Conservation (phyloP, 2,113 vertebrate genomes). For the Entosphenus tridentatus region DNA sequence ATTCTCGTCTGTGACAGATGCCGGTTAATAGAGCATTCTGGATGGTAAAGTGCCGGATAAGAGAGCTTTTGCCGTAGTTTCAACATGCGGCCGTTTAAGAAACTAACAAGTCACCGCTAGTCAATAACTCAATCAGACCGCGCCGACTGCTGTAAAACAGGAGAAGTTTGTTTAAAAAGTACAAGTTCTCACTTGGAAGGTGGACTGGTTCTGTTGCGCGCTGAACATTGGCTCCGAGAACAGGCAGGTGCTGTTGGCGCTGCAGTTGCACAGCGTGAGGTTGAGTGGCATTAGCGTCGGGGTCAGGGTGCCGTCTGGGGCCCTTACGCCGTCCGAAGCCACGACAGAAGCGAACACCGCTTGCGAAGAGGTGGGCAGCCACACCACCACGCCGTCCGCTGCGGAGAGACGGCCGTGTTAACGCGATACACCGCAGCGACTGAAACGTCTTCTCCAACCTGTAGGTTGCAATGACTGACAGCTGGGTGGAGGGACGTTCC, state of each 20-base stretch:
- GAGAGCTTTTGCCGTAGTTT: too few relatives aligned
- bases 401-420: neutral
- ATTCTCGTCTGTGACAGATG: too few relatives aligned
- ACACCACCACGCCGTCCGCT: neutral
- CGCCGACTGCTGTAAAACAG: neutral
- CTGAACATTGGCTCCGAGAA: neutral
- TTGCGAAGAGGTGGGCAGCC: constrained; percentile 2
- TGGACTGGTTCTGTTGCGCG: neutral
- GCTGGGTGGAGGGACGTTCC: too few relatives aligned
- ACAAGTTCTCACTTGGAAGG: neutral
- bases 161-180: neutral
- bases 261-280: neutral
- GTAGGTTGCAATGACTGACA: too few relatives aligned
- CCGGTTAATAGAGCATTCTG: too few relatives aligned
- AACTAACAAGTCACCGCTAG: neutral
- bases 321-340: neutral
- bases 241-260: neutral
- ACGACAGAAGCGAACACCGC: neutral
- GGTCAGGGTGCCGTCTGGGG: neutral
- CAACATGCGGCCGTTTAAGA: neutral
- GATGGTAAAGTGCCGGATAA: too few relatives aligned
- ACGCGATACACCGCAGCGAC: too few relatives aligned
- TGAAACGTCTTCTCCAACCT: too few relatives aligned
- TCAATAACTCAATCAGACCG: neutral
- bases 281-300: neutral